These are phyloP conservation scores for Limonius californicus DNA, from an alignment of 1,140 invertebrate genomes.

Conservation along the genomic window DNA sequence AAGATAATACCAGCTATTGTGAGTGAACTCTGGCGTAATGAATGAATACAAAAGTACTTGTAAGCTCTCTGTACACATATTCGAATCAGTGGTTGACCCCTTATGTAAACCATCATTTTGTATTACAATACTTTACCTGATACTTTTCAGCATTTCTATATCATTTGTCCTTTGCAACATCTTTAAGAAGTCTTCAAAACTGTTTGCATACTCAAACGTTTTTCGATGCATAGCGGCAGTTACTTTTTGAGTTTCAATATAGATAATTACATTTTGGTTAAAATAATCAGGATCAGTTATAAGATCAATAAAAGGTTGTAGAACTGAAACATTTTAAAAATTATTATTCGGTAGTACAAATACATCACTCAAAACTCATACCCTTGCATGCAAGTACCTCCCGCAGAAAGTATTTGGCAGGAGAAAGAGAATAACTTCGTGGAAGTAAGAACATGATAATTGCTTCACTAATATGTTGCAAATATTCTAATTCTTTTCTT, in stretches of 20 bases:
- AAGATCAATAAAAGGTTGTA: constrained; percentile 77
- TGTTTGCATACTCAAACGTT: constrained; percentile 83
- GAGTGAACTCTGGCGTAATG: too few species aligned
- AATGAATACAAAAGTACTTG: too few species aligned
- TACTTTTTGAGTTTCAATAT: constrained; percentile 75
- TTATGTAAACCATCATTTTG: too few species aligned
- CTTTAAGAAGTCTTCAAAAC: constrained; percentile 84
- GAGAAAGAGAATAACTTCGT: constrained; percentile 70
- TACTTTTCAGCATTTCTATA: constrained; percentile 77
- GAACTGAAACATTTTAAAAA: constrained; percentile 56
- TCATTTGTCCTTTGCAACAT: constrained; percentile 79
- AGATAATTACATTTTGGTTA: constrained; percentile 80
- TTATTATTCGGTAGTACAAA: constrained; percentile 71
- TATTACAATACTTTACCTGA: too few species aligned
- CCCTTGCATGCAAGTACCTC: constrained; percentile 82
- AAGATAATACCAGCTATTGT: background rate
- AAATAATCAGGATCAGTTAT: constrained; percentile 88
- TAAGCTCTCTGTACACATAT: too few species aligned
- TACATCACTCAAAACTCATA: constrained; percentile 72
- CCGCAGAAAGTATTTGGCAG: constrained; percentile 71
- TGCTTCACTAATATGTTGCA: constrained; percentile 77
- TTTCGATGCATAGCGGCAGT: constrained; percentile 72
- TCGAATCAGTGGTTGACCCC: too few species aligned
- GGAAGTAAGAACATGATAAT: constrained; percentile 78
- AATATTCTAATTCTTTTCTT: constrained; percentile 74